A percentile compares a stretch with the other conserved stretches of the same genome.
Conservation (phyloP, 1,140 invertebrate species). For the Drosophila busckii region DNA sequence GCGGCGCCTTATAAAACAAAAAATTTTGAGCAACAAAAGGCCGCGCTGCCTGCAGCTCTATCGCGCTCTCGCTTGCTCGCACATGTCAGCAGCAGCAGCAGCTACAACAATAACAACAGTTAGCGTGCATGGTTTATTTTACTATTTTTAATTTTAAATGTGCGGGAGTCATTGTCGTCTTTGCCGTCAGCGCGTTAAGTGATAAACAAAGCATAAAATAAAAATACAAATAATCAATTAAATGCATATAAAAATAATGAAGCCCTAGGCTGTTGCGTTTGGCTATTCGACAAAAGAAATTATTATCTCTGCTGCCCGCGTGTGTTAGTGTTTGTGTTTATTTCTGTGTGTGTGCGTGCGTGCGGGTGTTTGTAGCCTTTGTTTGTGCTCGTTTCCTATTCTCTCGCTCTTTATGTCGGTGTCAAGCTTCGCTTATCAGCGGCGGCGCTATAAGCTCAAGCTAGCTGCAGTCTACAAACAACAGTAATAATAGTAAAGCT, state of each 20-base stretch:
- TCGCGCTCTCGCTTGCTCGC: neutral
- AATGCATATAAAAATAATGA: conserved; percentile 21
- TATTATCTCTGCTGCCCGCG: conserved; percentile 19
- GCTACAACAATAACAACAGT: no score
- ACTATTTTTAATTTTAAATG: no score
- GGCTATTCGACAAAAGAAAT: conserved; percentile 41
- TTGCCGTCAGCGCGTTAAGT: no score
- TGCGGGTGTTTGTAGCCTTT: neutral
- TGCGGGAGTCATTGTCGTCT: no score
- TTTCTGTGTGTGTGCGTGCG: conserved; percentile 2
- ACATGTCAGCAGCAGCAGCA: neutral
- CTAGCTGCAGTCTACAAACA: conserved; percentile 4
- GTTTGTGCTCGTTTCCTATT: neutral
- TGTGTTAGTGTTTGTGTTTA: conserved; percentile 13
- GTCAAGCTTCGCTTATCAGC: conserved; percentile 36
- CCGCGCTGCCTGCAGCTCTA: neutral
- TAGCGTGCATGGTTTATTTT: no score
- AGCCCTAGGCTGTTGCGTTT: no score
- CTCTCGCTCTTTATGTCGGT: conserved; percentile 15
- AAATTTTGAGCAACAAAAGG: neutral
- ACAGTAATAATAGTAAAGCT: conserved; percentile 11
- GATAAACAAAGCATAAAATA: conserved; percentile 17
- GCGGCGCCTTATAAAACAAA: conserved; percentile 9
- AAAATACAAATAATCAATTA: conserved; percentile 41
- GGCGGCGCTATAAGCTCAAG: conserved; percentile 15